These are phyloP conservation scores for Spermophilus dauricus DNA, from an alignment of 2,113 vertebrate species.

Conservation along the genomic window DNA sequence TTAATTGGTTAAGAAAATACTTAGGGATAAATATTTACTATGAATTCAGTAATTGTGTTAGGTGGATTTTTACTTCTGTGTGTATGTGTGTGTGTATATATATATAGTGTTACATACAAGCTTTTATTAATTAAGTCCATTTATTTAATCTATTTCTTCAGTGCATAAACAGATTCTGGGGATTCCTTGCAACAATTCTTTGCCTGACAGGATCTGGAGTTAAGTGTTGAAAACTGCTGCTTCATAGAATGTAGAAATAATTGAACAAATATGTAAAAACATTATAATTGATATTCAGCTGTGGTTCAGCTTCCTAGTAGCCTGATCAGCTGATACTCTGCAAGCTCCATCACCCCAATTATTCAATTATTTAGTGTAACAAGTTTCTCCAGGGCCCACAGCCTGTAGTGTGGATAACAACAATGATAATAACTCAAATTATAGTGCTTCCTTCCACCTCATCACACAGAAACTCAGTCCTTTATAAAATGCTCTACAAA, in stretches of 20 bases:
- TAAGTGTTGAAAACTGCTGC: neutral
- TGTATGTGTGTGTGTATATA: neutral
- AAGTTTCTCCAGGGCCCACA: neutral
- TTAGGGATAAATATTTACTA: neutral
- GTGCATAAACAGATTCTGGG: neutral
- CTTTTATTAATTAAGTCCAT: constrained; percentile 6
- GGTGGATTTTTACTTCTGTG: neutral
- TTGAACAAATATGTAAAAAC: neutral
- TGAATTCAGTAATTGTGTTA: neutral
- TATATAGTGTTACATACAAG: neutral
- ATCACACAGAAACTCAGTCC: neutral
- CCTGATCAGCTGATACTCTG: neutral
- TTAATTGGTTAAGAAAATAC: neutral
- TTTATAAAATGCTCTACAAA: neutral
- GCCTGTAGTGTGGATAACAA: neutral
- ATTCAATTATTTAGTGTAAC: neutral
- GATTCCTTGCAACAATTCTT: neutral
- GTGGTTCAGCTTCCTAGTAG: neutral
- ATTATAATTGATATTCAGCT: neutral
- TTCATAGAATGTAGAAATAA: neutral
- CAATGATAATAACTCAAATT: neutral
- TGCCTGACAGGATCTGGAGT: neutral
- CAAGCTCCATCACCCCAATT: neutral
- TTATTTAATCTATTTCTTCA: neutral
- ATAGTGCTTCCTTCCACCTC: neutral